Evolutionary conservation across 2,113 vertebrate genomes (phyloP).

Genomic region (Charadrius vociferus): DNA sequence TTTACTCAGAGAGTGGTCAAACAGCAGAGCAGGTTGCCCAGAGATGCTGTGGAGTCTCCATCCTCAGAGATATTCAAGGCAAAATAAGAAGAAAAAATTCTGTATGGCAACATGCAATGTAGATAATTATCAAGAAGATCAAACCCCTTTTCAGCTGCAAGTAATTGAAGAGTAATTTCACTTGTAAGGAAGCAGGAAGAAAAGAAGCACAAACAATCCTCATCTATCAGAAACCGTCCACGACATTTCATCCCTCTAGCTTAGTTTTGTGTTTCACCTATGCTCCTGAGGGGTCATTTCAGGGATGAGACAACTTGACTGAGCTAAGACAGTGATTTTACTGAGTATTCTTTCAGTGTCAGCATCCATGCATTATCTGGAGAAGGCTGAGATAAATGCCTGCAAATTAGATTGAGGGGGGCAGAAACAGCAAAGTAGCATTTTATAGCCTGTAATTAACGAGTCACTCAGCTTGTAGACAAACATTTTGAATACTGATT

Average conservation of each 20-base stretch:
- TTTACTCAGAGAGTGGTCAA: background rate
- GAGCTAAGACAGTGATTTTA: background rate
- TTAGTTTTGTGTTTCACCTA: background rate
- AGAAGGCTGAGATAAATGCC: background rate
- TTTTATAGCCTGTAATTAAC: constrained; percentile 60
- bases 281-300: background rate
- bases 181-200: background rate
- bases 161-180: background rate
- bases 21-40: background rate
- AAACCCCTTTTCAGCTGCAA: background rate
- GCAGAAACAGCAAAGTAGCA: constrained; percentile 11
- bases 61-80: background rate
- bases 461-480: constrained; percentile 22
- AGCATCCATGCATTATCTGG: background rate
- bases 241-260: background rate
- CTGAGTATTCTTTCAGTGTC: background rate
- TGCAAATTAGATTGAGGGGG: background rate
- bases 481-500: constrained; percentile 58
- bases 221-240: background rate
- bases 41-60: background rate
- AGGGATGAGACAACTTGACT: background rate
- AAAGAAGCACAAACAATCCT: background rate
- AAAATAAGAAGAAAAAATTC: background rate
- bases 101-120: background rate
- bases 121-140: background rate